These are phyloP conservation scores for Hypsopygia costalis DNA, from an alignment of 2,888 invertebrate genomes.

Conservation along the genomic window DNA sequence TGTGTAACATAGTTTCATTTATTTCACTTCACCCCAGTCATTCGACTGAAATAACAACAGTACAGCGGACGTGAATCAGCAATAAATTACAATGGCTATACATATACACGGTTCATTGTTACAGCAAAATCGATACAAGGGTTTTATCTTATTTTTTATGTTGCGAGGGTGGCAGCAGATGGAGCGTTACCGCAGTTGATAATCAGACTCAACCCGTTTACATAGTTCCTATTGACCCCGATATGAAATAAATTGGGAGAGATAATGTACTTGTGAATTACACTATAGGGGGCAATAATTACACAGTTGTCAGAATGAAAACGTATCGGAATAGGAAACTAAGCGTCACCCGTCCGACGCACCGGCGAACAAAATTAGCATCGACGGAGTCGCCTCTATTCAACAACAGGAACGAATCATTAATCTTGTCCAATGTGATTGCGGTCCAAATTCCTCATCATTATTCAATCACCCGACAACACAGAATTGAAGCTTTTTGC, in stretches of 20 bases:
- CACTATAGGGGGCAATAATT: conserved; percentile 15
- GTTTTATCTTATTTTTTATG: conserved; percentile 23
- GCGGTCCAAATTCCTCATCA: conserved; percentile 48
- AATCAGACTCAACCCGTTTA: no score
- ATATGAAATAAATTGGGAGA: no score
- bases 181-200: no score
- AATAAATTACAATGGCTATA: conserved; percentile 61
- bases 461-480: conserved; percentile 48
- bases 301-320: conserved; percentile 29
- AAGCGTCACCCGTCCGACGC: conserved; percentile 34
- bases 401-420: conserved; percentile 44
- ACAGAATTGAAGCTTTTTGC: conserved; percentile 24
- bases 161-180: conserved; percentile 6
- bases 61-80: conserved; percentile 64
- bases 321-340: conserved; percentile 35
- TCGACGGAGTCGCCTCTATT: conserved; percentile 45
- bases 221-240: no score
- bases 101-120: conserved; percentile 37
- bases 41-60: conserved; percentile 71
- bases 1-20: conserved; percentile 76
- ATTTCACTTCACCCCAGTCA: conserved; percentile 72
- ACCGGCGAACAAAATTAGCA: conserved; percentile 43
- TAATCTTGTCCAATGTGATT: conserved; percentile 60
- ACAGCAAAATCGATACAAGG: conserved; percentile 27
- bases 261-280: no score